Evolutionary conservation across 2,888 invertebrate genomes (phyloP).

Genomic region (Baccha elongata): DNA sequence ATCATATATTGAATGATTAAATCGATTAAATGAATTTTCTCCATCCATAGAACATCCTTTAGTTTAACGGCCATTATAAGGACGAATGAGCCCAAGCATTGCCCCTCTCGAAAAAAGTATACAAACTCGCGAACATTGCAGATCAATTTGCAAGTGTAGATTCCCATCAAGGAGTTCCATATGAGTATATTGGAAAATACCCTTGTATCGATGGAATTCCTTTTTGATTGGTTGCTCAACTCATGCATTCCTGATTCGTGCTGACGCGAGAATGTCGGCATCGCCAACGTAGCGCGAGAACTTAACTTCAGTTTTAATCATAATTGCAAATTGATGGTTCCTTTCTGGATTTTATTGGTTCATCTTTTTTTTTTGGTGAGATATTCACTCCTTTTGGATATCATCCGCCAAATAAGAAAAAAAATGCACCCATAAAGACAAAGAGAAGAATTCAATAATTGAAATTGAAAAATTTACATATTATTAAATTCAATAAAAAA

Average conservation of each 20-base stretch:
- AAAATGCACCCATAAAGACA: slow-evolving; percentile 1
- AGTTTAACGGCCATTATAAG: neutral
- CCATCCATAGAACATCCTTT: slow-evolving; percentile 14
- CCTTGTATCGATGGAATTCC: slow-evolving; percentile 12
- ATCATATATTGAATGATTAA: slow-evolving; percentile 66
- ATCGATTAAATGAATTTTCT: slow-evolving; percentile 56
- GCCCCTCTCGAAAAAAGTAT: neutral
- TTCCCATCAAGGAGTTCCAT: slow-evolving; percentile 7
- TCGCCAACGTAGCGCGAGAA: neutral
- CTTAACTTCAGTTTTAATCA: slow-evolving; percentile 53
- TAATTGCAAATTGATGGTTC: slow-evolving; percentile 71
- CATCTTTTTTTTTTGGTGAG: neutral
- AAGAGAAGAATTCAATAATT: slow-evolving; percentile 35
- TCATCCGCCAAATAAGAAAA: too few relatives aligned
- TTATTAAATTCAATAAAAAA: slow-evolving; percentile 70
- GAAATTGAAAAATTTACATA: slow-evolving; percentile 62
- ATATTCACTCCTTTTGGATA: slow-evolving; percentile 2
- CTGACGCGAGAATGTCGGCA: neutral
- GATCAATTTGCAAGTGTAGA: slow-evolving; percentile 43
- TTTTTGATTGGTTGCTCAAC: neutral
- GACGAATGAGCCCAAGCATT: neutral
- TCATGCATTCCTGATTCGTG: slow-evolving; percentile 1
- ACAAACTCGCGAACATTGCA: slow-evolving; percentile 23
- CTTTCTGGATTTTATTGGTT: slow-evolving; percentile 69
- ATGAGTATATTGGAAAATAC: slow-evolving; percentile 20